phyloP scores from a whole-genome alignment of 2,888 invertebrate species.

The Aphidoletes aphidimyza region DNA sequence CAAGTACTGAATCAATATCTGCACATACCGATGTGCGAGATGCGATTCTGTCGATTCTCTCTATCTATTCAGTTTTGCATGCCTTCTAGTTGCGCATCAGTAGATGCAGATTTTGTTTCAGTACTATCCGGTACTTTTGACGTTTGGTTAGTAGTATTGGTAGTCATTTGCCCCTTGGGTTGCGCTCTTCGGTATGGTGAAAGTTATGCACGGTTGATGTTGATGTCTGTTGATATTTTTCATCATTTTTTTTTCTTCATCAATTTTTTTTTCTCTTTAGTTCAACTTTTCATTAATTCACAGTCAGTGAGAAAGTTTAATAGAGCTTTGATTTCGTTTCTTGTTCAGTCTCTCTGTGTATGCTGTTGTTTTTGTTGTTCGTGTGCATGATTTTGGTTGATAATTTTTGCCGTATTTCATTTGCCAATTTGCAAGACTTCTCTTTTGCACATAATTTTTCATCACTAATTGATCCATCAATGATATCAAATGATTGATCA shows the following conservation, averaged over 20 bases:
- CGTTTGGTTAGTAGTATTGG: no score
- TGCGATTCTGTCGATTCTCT: no score
- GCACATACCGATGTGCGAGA: no score
- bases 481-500: background rate
- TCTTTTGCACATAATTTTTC: background rate
- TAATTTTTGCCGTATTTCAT: background rate
- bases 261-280: background rate
- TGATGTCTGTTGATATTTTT: conserved; percentile 14
- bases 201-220: background rate
- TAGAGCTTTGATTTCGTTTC: conserved; percentile 46
- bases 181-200: no score
- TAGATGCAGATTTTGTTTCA: no score
- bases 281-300: conserved; percentile 13
- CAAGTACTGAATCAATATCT: no score
- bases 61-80: no score
- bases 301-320: conserved; percentile 30
- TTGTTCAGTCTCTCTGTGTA: conserved; percentile 4
- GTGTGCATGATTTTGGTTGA: no score
- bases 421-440: background rate
- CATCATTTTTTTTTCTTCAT: background rate
- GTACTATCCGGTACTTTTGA: no score
- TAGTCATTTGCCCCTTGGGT: no score
- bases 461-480: background rate
- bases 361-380: no score
- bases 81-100: no score